Base-by-base conservation (phyloP, 2,888 invertebrate genomes). In the Achlya flavicornis region DNA sequence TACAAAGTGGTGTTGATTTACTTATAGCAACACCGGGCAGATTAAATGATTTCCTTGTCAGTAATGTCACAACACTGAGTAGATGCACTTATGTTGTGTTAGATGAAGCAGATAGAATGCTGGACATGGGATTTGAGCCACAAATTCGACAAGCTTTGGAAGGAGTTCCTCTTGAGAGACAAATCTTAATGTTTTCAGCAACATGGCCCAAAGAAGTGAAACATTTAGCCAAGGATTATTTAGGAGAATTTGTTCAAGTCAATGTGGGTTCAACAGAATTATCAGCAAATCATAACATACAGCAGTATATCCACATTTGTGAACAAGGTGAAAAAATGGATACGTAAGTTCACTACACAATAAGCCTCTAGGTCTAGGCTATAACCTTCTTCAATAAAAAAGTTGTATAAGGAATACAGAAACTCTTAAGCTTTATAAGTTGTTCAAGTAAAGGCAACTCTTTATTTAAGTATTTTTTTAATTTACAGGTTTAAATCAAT, bases 111-210 rank as follows among this genome's bases (percentile, higher is more conserved):
- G 98, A 99, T 85, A 95, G 98, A 67, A 99, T 99, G 98, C 92
- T 99, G 79, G 98, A 99, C 85, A 99, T 99, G 99, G 99, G 99
- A 35, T 99, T 99, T 89, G 98, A 99, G 84, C 98, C 98, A 0
- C 98, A 98, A 88, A 98, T 98, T 73, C 94, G 98, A 35, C 97
- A 98, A 89, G 98, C 98, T 74, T 94, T 98, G 64, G 97, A 97
- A 86, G 98, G 98, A 83, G 97, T 98, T 63, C 95, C 98, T 71
- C 97, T 97, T 10, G 98, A 98, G 83, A 95, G 99, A 75, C 99
- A 99, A 88, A 98, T 98, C 32, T 94, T 99, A 58, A 99, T 99
- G 99, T 99, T 98, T 96, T 98, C 98, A 68, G 99, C 99, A 0
- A 99, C 99, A 0, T 99, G 99, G 99, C 99, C 99, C 0, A 98